These are phyloP conservation scores for Nephrotoma flavescens DNA, from an alignment of 2,888 invertebrate genomes.

Conservation along the genomic window DNA sequence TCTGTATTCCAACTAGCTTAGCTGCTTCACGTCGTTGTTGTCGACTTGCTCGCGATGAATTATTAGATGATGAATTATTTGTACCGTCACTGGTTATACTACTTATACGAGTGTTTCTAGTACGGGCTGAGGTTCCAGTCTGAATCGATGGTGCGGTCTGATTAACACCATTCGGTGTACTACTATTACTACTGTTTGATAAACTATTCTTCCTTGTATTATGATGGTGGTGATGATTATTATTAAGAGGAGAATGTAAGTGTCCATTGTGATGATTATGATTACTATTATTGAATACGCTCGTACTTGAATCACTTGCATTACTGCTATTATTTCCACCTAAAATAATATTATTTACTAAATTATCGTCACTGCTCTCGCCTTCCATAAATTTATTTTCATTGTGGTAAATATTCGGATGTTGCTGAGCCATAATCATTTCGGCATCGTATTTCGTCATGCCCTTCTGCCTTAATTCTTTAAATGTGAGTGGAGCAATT, in stretches of 20 bases:
- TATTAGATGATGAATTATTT: conserved; percentile 20
- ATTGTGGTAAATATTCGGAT: conserved; percentile 6
- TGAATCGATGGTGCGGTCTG: not conserved
- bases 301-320: not conserved
- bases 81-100: conserved; percentile 3
- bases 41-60: conserved; percentile 24
- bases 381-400: not conserved
- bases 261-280: not conserved
- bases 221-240: conserved; percentile 6
- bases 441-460: conserved; percentile 81
- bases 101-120: conserved; percentile 2
- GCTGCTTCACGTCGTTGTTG: conserved; percentile 29
- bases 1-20: conserved; percentile 20
- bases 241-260: not conserved
- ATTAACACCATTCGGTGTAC: conserved; percentile 18
- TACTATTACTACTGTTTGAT: not conserved
- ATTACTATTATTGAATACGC: not conserved
- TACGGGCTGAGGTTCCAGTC: conserved; percentile 16
- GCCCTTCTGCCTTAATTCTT: conserved; percentile 70
- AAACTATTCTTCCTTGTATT: conserved; percentile 5
- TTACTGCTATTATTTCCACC: not conserved
- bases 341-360: not conserved
- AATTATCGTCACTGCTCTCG: not conserved
- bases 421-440: conserved; percentile 56
- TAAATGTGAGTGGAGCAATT: conserved; percentile 63